Conservation (phyloP, 1,140 invertebrate species). For the Euwallacea similis region DNA sequence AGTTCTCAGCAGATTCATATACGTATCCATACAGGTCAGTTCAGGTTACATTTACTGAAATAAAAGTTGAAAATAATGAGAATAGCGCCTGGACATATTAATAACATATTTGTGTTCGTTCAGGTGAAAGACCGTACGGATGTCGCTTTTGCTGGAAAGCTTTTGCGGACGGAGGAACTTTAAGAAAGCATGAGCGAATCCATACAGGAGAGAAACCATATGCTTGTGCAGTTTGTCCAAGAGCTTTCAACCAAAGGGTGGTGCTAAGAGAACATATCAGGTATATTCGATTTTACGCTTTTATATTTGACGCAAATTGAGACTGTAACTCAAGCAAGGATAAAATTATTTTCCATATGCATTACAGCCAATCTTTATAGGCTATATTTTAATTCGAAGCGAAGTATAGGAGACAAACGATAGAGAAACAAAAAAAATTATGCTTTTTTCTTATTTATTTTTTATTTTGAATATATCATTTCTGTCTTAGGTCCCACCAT, state of each 20-base stretch:
- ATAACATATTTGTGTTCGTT: conserved; percentile 8
- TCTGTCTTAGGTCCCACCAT: conserved; percentile 64
- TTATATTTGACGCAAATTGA: too few species aligned
- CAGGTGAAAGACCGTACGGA: conserved; percentile 70
- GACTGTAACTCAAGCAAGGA: too few species aligned
- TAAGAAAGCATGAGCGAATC: conserved; percentile 96
- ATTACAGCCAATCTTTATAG: too few species aligned
- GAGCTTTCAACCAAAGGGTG: conserved; percentile 82
- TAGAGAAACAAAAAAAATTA: conserved; percentile 10
- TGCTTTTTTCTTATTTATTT: background rate
- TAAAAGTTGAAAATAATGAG: background rate
- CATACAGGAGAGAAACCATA: conserved; percentile 97
- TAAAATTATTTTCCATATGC: too few species aligned
- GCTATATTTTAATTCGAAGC: too few species aligned
- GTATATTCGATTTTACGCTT: background rate
- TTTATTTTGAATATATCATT: background rate
- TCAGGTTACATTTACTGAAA: background rate
- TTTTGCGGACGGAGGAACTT: conserved; percentile 96
- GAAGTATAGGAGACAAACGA: too few species aligned
- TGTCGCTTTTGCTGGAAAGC: conserved; percentile 98
- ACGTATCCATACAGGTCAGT: conserved; percentile 78
- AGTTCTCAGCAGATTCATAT: conserved; percentile 93
- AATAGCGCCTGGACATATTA: background rate
- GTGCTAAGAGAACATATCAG: conserved; percentile 79
- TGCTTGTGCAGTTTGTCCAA: conserved; percentile 90